Base-by-base conservation (phyloP, 2,113 vertebrate species). In the Sakesphorus luctuosus region DNA sequence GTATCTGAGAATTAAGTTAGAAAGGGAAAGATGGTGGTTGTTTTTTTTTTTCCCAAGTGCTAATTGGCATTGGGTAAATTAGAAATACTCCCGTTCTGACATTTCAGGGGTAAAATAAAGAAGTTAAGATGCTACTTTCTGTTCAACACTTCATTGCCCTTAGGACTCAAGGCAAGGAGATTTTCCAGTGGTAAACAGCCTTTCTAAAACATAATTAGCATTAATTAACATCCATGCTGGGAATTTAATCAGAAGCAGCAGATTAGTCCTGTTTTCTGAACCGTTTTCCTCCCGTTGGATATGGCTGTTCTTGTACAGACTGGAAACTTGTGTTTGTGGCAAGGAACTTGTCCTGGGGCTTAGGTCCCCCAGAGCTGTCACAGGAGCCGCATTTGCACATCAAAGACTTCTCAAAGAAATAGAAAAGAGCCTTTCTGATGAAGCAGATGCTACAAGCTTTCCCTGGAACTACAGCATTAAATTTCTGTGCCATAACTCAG, bases 191-290 rank as follows among this genome's bases (percentile, higher is more conserved):
- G 90, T 94, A 95, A 95, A 94, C 88, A 92, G 86, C 65, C 52
- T 92, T 90, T 90, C 86, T 93, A 67, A 94, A 94, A 63, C 55
- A 59, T 52, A 86, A 74, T 95, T 95, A 94, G 83, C 89, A 86
- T 92, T 94, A 96, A 92, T 95, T 95, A 96, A 88, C 90, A 90
- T 90, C 76, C 76, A 86, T 95, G 92, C 92, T 77, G 76, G 72
- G 92, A 92, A 72, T 94, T 92, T 90, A 92, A 92, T 95, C 90
- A 96, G 93, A 73, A 88, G 86, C 90, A 93, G 67, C 55, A 90
- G 75, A 90, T 88, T 58, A 92, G 28, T 80, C 84, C 49, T 94
- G 71, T 88, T 86, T 93, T 88, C 75, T 80, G 82, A 78, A 55
- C 52, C 0, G 3, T 86, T 67, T 87, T 94, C 63, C 50, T 88